These are phyloP conservation scores for Pachydiplax longipennis DNA, from an alignment of 2,888 invertebrate species.

Conservation along the genomic window DNA sequence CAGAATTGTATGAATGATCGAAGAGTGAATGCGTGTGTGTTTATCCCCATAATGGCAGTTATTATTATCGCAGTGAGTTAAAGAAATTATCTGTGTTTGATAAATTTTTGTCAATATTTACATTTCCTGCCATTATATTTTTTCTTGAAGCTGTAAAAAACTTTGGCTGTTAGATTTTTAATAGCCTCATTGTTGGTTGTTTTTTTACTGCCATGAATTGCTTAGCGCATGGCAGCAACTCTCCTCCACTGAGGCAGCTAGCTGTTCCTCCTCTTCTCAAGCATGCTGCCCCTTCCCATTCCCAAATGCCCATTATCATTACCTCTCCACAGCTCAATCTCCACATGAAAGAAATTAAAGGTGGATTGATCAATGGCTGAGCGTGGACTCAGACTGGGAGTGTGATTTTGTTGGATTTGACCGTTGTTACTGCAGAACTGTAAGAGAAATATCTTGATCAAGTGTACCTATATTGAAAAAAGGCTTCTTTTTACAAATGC, in stretches of 20 bases:
- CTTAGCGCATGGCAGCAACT: slow-evolving; percentile 1
- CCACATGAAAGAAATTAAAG: not conserved
- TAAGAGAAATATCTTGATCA: slow-evolving; percentile 36
- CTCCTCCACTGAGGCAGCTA: not conserved
- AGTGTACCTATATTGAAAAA: slow-evolving; percentile 44
- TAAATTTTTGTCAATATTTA: slow-evolving; percentile 24
- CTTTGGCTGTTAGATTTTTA: slow-evolving; percentile 16
- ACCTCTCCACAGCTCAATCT: slow-evolving; percentile 19
- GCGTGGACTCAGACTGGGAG: slow-evolving; percentile 28
- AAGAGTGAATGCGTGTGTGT: slow-evolving; percentile 28
- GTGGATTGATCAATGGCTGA: slow-evolving; percentile 9
- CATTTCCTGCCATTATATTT: slow-evolving; percentile 27
- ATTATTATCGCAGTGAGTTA: slow-evolving; percentile 24
- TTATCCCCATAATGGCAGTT: slow-evolving; percentile 33
- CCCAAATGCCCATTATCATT: not conserved
- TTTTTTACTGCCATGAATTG: slow-evolving; percentile 17
- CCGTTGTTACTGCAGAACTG: slow-evolving; percentile 41
- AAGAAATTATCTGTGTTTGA: slow-evolving; percentile 27
- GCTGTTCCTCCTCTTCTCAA: not conserved
- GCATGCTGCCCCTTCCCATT: not conserved
- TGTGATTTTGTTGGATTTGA: slow-evolving; percentile 43
- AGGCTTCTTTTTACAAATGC: slow-evolving; percentile 33
- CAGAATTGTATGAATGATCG: slow-evolving; percentile 6
- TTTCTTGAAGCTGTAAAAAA: slow-evolving; percentile 11
- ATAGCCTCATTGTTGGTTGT: slow-evolving; percentile 22